Evolutionary conservation across 2,797 vertebrate species (phyloP).

Genomic region (Dryobates pubescens): DNA sequence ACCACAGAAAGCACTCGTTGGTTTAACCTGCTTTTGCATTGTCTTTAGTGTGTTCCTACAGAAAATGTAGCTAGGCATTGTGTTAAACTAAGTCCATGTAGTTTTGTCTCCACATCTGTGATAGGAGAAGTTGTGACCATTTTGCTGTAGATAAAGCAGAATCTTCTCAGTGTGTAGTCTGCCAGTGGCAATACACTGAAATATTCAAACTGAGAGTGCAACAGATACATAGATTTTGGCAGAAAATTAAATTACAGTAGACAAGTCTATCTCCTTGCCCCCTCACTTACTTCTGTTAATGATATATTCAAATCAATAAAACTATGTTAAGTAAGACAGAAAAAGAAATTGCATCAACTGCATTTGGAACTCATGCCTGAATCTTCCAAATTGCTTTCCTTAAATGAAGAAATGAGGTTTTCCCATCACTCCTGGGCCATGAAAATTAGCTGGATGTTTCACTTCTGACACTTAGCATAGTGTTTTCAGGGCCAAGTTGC

Average conservation of each 20-base stretch:
- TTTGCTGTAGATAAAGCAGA: neutral
- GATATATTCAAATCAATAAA: constrained; percentile 47
- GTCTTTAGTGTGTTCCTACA: neutral
- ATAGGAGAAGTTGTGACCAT: neutral
- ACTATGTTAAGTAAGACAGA: constrained; percentile 24
- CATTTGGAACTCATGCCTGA: neutral
- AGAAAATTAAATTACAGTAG: constrained; percentile 38
- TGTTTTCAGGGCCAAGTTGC: neutral
- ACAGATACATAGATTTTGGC: constrained; percentile 11
- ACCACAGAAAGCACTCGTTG: neutral
- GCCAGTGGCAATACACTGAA: neutral
- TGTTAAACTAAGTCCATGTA: neutral
- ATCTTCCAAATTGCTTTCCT: neutral
- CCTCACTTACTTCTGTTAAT: constrained; percentile 22
- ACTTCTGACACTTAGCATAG: neutral
- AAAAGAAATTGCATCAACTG: neutral
- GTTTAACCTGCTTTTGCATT: neutral
- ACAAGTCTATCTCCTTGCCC: neutral
- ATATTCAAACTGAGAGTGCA: neutral
- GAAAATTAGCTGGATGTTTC: neutral
- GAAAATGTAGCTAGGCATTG: neutral
- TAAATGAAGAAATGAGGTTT: constrained; percentile 3
- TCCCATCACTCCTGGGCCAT: neutral
- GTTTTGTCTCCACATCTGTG: neutral
- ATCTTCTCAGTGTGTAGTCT: neutral